Conservation (phyloP, 2,113 vertebrate species). For the Spilogale gracilis region DNA sequence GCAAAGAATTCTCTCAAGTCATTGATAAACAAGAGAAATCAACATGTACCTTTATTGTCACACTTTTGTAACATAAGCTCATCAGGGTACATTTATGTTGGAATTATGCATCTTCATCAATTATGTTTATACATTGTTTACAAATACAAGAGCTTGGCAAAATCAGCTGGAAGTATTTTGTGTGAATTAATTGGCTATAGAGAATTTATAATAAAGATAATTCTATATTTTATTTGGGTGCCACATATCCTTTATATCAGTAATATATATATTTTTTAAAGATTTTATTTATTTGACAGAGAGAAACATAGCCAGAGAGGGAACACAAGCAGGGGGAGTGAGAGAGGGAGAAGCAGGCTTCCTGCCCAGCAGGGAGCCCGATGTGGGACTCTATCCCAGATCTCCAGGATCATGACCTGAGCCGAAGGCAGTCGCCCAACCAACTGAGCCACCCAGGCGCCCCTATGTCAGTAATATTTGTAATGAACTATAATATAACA, state of each 20-base stretch:
- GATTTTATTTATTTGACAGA: neutral
- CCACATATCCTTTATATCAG: neutral
- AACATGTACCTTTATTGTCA: neutral
- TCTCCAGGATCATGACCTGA: too few relatives aligned
- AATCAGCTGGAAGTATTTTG: neutral
- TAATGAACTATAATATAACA: too few relatives aligned
- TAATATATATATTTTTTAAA: neutral
- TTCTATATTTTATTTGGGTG: neutral
- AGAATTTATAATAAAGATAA: neutral
- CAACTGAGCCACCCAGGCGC: too few relatives aligned
- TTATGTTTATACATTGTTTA: neutral
- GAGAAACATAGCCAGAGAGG: neutral
- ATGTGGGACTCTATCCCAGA: too few relatives aligned
- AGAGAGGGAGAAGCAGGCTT: neutral
- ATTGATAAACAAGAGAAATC: neutral
- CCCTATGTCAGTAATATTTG: too few relatives aligned
- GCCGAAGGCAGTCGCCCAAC: too few relatives aligned
- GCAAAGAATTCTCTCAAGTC: neutral
- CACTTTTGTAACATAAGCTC: neutral
- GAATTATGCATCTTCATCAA: neutral
- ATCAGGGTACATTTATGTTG: neutral
- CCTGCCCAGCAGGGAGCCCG: too few relatives aligned
- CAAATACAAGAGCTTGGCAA: neutral
- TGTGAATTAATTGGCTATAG: neutral
- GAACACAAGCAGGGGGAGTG: too few relatives aligned